Percentiles rank a stretch among this genome's conserved stretches.
phyloP scores from a whole-genome alignment of 2,797 vertebrate species.

The Lacerta agilis region DNA sequence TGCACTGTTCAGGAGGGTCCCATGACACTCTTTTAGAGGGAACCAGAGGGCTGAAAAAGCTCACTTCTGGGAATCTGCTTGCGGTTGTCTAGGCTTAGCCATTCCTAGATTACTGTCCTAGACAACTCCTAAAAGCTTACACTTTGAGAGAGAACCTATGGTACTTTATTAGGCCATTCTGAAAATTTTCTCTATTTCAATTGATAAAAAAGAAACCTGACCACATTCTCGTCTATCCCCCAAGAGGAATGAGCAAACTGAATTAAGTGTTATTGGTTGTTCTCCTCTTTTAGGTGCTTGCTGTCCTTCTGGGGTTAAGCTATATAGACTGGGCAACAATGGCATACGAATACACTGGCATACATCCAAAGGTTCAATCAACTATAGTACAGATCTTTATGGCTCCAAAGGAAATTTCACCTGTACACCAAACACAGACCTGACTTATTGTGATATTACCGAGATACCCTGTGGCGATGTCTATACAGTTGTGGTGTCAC shows the following conservation, averaged over 20 bases:
- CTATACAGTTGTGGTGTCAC: conserved; percentile 85
- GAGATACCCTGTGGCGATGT: conserved; percentile 85
- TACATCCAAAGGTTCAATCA: conserved; percentile 69
- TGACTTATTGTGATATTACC: conserved; percentile 83
- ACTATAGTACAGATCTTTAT: conserved; percentile 78
- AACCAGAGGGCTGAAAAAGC: background rate
- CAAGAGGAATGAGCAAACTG: background rate
- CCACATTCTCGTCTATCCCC: background rate
- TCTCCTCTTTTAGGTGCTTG: conserved; percentile 83
- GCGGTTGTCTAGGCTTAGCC: background rate
- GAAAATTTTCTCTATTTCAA: background rate
- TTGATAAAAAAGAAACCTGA: conserved; percentile 5
- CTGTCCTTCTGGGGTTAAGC: conserved; percentile 88
- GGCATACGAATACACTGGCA: conserved; percentile 87
- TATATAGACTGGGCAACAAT: conserved; percentile 81
- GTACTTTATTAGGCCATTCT: background rate
- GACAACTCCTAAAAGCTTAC: background rate
- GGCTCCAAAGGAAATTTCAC: conserved; percentile 83
- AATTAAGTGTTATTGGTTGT: background rate
- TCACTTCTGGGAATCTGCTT: background rate
- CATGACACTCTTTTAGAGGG: background rate
- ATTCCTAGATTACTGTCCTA: background rate
- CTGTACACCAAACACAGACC: conserved; percentile 76
- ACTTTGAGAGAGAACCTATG: background rate
- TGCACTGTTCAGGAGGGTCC: background rate